These are phyloP conservation scores for Neofelis nebulosa DNA, from an alignment of 2,113 vertebrate species.

Conservation along the genomic window DNA sequence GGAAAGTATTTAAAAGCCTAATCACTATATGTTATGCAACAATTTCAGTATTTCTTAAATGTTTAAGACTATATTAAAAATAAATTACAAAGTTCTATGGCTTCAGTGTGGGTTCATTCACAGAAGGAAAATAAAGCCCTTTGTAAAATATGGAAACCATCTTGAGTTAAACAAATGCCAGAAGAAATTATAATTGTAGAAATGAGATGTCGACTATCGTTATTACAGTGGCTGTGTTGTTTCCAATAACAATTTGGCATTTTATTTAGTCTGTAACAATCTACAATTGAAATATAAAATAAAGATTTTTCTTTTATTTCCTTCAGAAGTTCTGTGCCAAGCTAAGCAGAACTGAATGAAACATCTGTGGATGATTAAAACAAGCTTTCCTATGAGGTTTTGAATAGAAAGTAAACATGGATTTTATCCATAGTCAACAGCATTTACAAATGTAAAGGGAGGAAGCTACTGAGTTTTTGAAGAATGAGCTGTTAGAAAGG, in stretches of 20 bases:
- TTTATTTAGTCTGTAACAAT: slow-evolving; percentile 93
- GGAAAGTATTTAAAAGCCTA: slow-evolving; percentile 77
- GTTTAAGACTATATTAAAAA: slow-evolving; percentile 84
- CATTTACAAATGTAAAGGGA: slow-evolving; percentile 97
- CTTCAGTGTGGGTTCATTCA: slow-evolving; percentile 83
- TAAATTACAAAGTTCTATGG: slow-evolving; percentile 83
- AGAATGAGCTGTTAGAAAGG: slow-evolving; percentile 94
- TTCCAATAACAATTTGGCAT: slow-evolving; percentile 92
- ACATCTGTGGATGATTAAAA: slow-evolving; percentile 97
- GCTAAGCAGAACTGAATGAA: slow-evolving; percentile 90
- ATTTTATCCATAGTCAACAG: slow-evolving; percentile 97
- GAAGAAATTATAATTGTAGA: slow-evolving; percentile 89
- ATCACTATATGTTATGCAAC: slow-evolving; percentile 80
- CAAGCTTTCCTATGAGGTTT: slow-evolving; percentile 90
- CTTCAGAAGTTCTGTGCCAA: slow-evolving; percentile 91
- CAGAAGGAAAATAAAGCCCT: slow-evolving; percentile 71
- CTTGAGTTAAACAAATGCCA: slow-evolving; percentile 85
- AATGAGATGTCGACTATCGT: slow-evolving; percentile 88
- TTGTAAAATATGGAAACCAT: slow-evolving; percentile 86
- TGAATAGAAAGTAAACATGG: slow-evolving; percentile 98
- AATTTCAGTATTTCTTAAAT: slow-evolving; percentile 83
- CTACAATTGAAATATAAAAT: slow-evolving; percentile 93
- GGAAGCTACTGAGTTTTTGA: slow-evolving; percentile 99
- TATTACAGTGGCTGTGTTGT: slow-evolving; percentile 89
- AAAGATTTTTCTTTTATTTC: slow-evolving; percentile 90